Base-by-base conservation (phyloP, 2,888 invertebrate species). In the Drosophila demipolita region DNA sequence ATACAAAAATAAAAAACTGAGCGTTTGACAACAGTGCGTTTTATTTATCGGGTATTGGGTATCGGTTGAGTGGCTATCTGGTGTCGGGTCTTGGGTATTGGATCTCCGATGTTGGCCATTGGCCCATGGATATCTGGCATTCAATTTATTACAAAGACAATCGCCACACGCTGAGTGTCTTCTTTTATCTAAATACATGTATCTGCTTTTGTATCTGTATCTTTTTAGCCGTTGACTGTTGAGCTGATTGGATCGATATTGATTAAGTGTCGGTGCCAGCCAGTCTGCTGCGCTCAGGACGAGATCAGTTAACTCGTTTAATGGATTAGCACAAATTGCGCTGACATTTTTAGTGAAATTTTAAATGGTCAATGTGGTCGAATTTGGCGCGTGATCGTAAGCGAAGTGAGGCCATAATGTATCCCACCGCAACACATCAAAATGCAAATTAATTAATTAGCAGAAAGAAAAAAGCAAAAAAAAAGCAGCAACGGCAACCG, bases 361-460 rank as follows among this genome's bases (percentile, higher is more conserved):
- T 88, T 66, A 75, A 88, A 78, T 83, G 76, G 61, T 63, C 71
- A 80, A 82, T 85, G 73, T 74, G 69, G 66, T 62, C 78, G 77
- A 87, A 78, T 73, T 70, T 68, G 73, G 74, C 73, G 77, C 82
- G 73, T 82, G 82, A 85, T 73, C 74, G 82, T 82, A 75, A 69
- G 72, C 73, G 69, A 81, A 29, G 9, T 29, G 55, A 68, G 72
- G 36, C 72, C 62, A 83, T 69, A 69, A 80, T 83, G 77, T 57
- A 80, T 49, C 55, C 61, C 72, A 78, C 74, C 87, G 81, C 71
- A 73, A 75, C 75, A 84, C 73, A 87, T 85, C 80, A 64, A 82
- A 82, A 86, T 87, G 85, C 87, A 89, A 89, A 86, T 87, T 82
- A 87, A 77, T 81, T 85, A 83, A 84, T 81, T 85, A 82, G 68